Conservation (phyloP, 2,797 vertebrate genomes). For the Alfaro cultratus region DNA sequence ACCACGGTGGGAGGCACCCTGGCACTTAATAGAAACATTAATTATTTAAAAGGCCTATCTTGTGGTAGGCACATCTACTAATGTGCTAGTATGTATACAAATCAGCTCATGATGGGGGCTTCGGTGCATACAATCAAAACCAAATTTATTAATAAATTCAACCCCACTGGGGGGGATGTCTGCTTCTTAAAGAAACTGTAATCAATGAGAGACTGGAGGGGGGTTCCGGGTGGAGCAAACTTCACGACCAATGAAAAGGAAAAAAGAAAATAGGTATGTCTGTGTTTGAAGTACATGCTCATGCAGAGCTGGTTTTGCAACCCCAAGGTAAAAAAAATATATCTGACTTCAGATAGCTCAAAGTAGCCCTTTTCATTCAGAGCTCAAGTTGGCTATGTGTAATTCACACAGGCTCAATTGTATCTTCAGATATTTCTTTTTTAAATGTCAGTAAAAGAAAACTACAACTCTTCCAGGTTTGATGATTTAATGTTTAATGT, state of each 20-base stretch:
- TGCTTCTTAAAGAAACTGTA: conserved; percentile 69
- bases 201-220: conserved; percentile 51
- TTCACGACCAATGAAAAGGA: conserved; percentile 16
- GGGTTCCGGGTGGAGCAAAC: conserved; percentile 14
- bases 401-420: neutral
- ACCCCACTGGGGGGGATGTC: conserved; percentile 57
- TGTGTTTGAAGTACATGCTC: conserved; percentile 30
- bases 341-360: conserved; percentile 26
- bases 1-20: conserved; percentile 69
- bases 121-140: conserved; percentile 70
- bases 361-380: conserved; percentile 14
- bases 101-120: conserved; percentile 76
- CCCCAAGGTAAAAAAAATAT: conserved; percentile 43
- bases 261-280: conserved; percentile 23
- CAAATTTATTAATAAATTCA: conserved; percentile 74
- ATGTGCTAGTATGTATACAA: conserved; percentile 83
- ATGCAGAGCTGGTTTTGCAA: conserved; percentile 43
- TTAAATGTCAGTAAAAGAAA: neutral
- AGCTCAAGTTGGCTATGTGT: conserved; percentile 6
- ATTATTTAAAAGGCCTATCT: conserved; percentile 80
- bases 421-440: neutral
- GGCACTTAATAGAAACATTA: conserved; percentile 82
- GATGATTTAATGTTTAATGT: too few relatives aligned
- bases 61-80: conserved; percentile 77
- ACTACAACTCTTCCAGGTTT: neutral